Percentiles rank a stretch among this genome's conserved stretches.
Conservation (phyloP, 2,113 vertebrate species). For the Odontophorus gujanensis region DNA sequence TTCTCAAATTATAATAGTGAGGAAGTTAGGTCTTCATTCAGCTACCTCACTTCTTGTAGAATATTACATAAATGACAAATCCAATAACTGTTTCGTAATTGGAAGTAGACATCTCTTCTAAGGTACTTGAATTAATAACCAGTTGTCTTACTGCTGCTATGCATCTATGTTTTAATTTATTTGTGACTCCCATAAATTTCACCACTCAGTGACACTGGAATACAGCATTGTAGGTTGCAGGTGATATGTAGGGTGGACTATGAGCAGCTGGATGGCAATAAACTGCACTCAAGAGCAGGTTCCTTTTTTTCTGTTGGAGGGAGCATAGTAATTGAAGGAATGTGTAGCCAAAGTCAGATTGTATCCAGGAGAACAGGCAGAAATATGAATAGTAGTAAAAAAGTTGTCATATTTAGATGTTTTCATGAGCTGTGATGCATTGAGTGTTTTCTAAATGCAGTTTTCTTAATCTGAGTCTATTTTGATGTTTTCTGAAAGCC, state of each 20-base stretch:
- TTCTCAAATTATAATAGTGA: not conserved
- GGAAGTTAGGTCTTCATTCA: not conserved
- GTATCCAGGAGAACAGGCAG: not conserved
- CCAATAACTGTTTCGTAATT: not conserved
- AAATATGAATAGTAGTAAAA: not conserved
- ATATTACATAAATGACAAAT: not conserved
- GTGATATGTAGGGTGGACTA: not conserved
- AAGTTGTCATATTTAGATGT: not conserved
- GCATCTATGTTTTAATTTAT: not conserved
- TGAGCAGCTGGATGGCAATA: not conserved
- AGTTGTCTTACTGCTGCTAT: not conserved
- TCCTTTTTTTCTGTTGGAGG: not conserved
- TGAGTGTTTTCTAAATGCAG: not conserved
- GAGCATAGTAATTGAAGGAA: not conserved
- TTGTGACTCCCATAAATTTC: not conserved
- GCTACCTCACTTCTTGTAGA: not conserved
- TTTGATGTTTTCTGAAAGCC: not conserved
- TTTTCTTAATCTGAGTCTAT: not conserved
- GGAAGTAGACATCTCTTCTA: not conserved
- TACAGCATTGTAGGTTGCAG: not conserved
- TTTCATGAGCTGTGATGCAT: not conserved
- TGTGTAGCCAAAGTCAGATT: not conserved
- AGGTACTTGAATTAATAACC: not conserved
- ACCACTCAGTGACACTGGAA: not conserved
- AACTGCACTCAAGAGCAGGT: not conserved